A percentile compares a stretch with the other conserved stretches of the same genome.
These are phyloP conservation scores for Vicugna pacos DNA, from an alignment of 2,113 vertebrate genomes.

Conservation along the genomic window DNA sequence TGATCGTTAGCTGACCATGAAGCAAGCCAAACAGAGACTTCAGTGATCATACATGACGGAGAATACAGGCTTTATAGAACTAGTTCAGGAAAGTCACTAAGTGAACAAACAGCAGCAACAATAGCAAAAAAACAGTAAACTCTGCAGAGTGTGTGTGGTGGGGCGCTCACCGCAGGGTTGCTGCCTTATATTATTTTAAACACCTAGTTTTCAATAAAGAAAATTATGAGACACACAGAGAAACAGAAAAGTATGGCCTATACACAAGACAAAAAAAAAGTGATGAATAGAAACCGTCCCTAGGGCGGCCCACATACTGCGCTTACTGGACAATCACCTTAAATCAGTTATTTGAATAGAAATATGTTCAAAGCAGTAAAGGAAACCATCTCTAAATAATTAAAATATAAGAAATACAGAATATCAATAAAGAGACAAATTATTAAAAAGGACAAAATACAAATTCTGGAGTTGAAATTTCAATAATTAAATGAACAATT, in stretches of 20 bases:
- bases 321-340: neutral
- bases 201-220: neutral
- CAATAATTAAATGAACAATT: neutral
- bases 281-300: neutral
- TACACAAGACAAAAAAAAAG: neutral
- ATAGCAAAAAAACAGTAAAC: neutral
- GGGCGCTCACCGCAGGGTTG: neutral
- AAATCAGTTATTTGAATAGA: neutral
- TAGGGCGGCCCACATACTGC: neutral
- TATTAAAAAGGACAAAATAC: neutral
- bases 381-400: conserved; percentile 3
- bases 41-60: neutral
- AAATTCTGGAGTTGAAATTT: conserved; percentile 15
- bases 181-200: neutral
- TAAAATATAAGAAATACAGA: neutral
- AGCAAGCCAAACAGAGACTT: conserved; percentile 13
- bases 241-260: neutral
- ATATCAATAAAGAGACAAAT: neutral
- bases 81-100: neutral
- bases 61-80: neutral
- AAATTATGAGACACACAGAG: neutral
- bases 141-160: no score
- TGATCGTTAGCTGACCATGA: neutral
- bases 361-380: neutral
- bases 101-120: neutral